Base-by-base conservation (phyloP, 2,888 invertebrate species). In the Calameuta idolon region DNA sequence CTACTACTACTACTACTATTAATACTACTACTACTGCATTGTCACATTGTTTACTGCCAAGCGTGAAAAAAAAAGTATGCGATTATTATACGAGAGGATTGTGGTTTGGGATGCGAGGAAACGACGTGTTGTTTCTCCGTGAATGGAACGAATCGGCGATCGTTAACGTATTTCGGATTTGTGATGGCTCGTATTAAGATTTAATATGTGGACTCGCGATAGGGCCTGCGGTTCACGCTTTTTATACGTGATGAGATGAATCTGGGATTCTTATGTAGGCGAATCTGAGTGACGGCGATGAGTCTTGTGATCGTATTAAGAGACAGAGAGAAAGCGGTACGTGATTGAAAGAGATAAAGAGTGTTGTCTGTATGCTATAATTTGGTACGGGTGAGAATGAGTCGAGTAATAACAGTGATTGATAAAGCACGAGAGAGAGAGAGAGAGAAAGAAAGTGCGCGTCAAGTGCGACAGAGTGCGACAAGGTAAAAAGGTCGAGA, bases 11-110 rank as follows among this genome's bases (percentile, higher is more conserved):
- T 40, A 76, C 69, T 40, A 40, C 40, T 71, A 79, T 69, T 73
- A 79, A 40, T 69, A 79, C 9, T 79, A 79, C 76, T 68, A 90
- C 89, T 90, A 90, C 89, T 90, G 89, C 91, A 91, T 91, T 91
- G 91, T 91, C 91, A 90, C 90, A 90, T 91, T 91, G 89, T 90
- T 90, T 85, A 91, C 91, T 91, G 91, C 91, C 91, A 91, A 90
- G 88, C 89, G 88, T 40, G 11, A 15, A 40, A 40, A 40, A 75
- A 73, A 88, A 87, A 83, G 86, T 84, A 87, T 85, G 86, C 86
- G 86, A 86, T 84, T 88, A 85, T 40, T 40, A 5, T 40, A 40
- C 81, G 79, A 75, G 68, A 68, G 75, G 68, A 68, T 33, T 75
- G 75, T 75, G 86, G 87, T 86, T 85, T 84, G 87, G 86, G 87